Percentiles rank a stretch among this genome's conserved stretches.
Conservation (phyloP, 2,113 vertebrate species). For the rat (Rattus norvegicus) region GRCr8 NC_086024.1:21423501-21424000, state of each 20-base stretch:
- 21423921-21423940: neutral
- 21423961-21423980: neutral
- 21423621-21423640: neutral
- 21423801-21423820: neutral
- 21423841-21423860: neutral
- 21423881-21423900: neutral
- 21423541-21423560: neutral
- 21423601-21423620: neutral
- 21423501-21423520: constrained; percentile 1
- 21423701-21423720: neutral
- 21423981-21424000: neutral
- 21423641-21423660: neutral
- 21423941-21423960: neutral
- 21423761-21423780: constrained; percentile 12
- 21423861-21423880: neutral
- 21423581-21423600: neutral
- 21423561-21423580: too few relatives aligned
- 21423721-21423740: neutral
- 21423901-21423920: neutral
- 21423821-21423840: neutral
- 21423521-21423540: neutral
- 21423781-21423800: neutral
- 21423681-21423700: neutral
- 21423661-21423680: neutral
- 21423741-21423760: neutral